These are phyloP conservation scores for Argyra leucocephala DNA, from an alignment of 2,888 invertebrate genomes.

Conservation along the genomic window DNA sequence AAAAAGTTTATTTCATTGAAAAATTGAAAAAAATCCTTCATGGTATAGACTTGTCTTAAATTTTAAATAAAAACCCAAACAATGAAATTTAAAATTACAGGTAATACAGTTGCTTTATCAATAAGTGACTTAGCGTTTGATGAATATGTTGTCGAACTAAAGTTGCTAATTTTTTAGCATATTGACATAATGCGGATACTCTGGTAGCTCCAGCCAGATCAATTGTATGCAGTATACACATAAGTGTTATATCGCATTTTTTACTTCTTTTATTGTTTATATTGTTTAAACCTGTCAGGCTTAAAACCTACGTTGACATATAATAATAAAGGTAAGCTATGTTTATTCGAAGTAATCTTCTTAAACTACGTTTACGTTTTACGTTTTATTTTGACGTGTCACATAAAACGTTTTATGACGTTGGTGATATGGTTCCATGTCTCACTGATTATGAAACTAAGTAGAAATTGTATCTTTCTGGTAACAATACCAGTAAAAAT, in stretches of 20 bases:
- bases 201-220: slow-evolving; percentile 74
- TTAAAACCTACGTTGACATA: no score
- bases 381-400: slow-evolving; percentile 61
- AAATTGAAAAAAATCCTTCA: slow-evolving; percentile 10
- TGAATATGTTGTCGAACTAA: slow-evolving; percentile 75
- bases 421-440: slow-evolving; percentile 86
- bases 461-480: slow-evolving; percentile 80
- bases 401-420: slow-evolving; percentile 76
- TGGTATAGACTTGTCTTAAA: slow-evolving; percentile 10
- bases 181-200: slow-evolving; percentile 89
- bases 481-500: no score
- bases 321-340: no score
- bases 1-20: no score
- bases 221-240: slow-evolving; percentile 96
- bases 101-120: slow-evolving; percentile 61
- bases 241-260: slow-evolving; percentile 78
- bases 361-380: no score
- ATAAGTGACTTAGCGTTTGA: slow-evolving; percentile 51
- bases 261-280: slow-evolving; percentile 75
- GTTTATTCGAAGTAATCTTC: no score
- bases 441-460: slow-evolving; percentile 76
- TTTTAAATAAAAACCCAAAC: no score
- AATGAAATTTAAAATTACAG: slow-evolving; percentile 47
- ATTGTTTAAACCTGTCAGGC: no score
- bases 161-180: slow-evolving; percentile 88